Conservation (phyloP, 1,140 invertebrate species). For the Sycobia sp. region DNA sequence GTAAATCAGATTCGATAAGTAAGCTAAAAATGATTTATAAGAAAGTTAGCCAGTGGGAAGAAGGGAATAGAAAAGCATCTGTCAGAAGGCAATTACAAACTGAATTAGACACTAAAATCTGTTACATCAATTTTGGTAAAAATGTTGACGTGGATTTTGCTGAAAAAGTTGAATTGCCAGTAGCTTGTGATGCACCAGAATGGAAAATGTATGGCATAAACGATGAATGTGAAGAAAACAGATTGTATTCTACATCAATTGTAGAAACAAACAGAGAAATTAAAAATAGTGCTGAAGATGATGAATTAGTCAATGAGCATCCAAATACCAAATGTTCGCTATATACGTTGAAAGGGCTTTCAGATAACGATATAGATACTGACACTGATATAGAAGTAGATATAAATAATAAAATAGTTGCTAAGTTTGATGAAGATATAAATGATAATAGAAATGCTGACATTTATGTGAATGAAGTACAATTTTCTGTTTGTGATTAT, state of each 20-base stretch:
- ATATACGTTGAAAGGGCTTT: no score
- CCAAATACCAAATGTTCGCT: no score
- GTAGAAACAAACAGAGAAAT: neutral
- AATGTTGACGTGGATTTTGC: constrained; percentile 18
- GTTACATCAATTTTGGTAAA: neutral
- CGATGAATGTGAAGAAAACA: neutral
- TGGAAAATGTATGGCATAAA: neutral
- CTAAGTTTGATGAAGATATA: neutral
- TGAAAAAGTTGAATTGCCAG: constrained; percentile 14
- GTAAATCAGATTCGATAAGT: neutral
- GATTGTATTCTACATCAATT: neutral
- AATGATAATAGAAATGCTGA: neutral
- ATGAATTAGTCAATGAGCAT: no score
- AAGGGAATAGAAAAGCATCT: neutral
- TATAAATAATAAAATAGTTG: neutral
- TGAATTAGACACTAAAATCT: neutral
- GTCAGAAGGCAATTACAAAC: neutral
- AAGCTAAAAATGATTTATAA: neutral
- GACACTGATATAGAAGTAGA: neutral
- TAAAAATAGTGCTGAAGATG: no score
- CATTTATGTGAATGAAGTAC: constrained; percentile 16
- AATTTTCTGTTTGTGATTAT: constrained; percentile 2
- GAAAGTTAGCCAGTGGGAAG: constrained; percentile 2
- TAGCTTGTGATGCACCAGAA: neutral
- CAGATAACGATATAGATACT: neutral